Evolutionary conservation across 1,140 invertebrate genomes (phyloP), one percentile per base, ranked within the genome.

Genomic region (Leptopilina boulardi): DNA sequence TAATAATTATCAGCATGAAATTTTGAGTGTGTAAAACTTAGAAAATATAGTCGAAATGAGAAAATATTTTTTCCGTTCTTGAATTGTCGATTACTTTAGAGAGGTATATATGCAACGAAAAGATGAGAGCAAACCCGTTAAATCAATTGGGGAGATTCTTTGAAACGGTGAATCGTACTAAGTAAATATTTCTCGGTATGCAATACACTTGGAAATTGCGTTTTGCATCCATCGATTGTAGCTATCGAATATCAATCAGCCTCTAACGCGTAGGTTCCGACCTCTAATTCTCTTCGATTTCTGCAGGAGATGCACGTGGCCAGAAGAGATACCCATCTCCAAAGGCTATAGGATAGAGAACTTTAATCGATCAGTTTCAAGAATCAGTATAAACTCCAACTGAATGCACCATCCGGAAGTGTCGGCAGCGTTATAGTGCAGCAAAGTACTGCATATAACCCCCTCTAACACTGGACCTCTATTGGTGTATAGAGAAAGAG

Each of bases 161-260:
- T 23, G 26, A 34, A 66, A 66, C 23, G 59, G 59, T 30, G 26
- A 66, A 66, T 26, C 59, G 15, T 66, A 34, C 59, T 30, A 30
- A 66, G 26, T 66, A 66, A 66, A 66, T 26, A 34, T 66, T 26
- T 30, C 23, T 66, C 10, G 23, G 23, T n/a, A 34, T 66, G 59
- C 59, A 66, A 66, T 66, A 11, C 23, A 2, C 9, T 38, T 3
- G 26, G 11, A 34, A 15, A 30, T 66, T 34, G 59, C 59, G 59
- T 30, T 66, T 66, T 66, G 59, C 21, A 66, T 66, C 59, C 13
- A 66, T 66, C 26, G 59, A 66, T 66, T 66, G 59, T 30, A 66
- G 59, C 26, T 66, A 66, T 66, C 59, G 59, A 30, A 66, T 66
- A 66, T 66, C 59, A 34, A 66, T 66, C 59, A 66, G 59, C 59